phyloP scores from a whole-genome alignment of 2,797 vertebrate genomes.

The Protonibea diacanthus region DNA sequence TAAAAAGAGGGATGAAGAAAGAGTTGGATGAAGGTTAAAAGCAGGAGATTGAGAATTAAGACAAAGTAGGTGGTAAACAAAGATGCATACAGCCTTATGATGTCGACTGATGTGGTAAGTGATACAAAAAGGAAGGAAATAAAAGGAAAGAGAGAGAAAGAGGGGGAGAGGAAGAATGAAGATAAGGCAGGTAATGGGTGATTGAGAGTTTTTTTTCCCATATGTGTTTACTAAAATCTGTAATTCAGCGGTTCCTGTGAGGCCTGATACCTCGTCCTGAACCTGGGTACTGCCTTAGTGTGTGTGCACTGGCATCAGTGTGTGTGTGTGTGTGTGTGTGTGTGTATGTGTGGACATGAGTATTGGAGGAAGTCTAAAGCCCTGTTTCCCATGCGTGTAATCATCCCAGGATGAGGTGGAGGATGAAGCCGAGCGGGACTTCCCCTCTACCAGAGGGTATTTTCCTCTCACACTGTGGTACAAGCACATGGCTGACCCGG shows the following conservation, averaged over 20 bases:
- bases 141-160: slow-evolving; percentile 3
- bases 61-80: background rate
- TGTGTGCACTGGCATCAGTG: slow-evolving; percentile 55
- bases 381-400: slow-evolving; percentile 82
- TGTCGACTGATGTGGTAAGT: slow-evolving; percentile 2
- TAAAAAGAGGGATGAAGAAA: slow-evolving; percentile 4
- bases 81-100: background rate
- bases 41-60: slow-evolving; percentile 13
- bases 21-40: slow-evolving; percentile 20
- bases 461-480: slow-evolving; percentile 84
- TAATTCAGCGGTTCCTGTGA: slow-evolving; percentile 69
- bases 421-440: slow-evolving; percentile 81
- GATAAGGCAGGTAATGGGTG: slow-evolving; percentile 46
- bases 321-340: slow-evolving; percentile 40
- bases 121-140: slow-evolving; percentile 22
- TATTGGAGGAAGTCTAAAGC: slow-evolving; percentile 80
- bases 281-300: slow-evolving; percentile 44
- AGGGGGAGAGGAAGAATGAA: slow-evolving; percentile 16
- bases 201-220: slow-evolving; percentile 40
- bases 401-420: slow-evolving; percentile 85
- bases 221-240: slow-evolving; percentile 63
- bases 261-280: slow-evolving; percentile 61
- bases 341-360: slow-evolving; percentile 44
- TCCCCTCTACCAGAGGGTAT: slow-evolving; percentile 85
- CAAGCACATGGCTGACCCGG: slow-evolving; percentile 78